Evolutionary conservation across 2,113 vertebrate genomes (phyloP).

Genomic region (Hipposideros armiger): DNA sequence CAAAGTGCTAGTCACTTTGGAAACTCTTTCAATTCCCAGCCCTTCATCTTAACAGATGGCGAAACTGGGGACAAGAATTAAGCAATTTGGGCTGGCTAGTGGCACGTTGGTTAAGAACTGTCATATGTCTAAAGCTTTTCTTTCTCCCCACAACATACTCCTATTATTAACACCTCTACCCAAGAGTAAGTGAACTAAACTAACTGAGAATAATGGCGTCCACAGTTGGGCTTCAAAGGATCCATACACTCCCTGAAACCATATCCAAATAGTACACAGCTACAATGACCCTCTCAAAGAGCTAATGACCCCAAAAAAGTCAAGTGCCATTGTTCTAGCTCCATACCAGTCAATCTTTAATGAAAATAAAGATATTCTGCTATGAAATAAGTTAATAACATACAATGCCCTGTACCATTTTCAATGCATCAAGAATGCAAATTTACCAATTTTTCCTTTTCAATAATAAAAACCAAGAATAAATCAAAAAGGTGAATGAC

Average conservation of each 20-base stretch:
- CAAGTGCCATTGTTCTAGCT: constrained; percentile 16
- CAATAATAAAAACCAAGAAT: constrained; percentile 53
- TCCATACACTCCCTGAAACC: neutral
- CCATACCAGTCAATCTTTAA: constrained; percentile 27
- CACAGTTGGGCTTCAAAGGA: neutral
- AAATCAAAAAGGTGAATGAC: constrained; percentile 44
- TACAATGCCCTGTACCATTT: neutral
- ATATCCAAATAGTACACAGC: constrained; percentile 4
- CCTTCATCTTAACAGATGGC: constrained; percentile 45
- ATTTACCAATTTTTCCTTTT: constrained; percentile 20
- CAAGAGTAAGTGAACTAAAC: constrained; percentile 36
- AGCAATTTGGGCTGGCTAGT: neutral
- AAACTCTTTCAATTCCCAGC: constrained; percentile 22
- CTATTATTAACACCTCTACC: constrained; percentile 28
- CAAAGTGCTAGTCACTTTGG: neutral
- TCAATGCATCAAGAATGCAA: constrained; percentile 49
- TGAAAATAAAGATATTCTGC: constrained; percentile 41
- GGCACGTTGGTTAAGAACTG: no score
- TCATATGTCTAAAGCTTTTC: neutral
- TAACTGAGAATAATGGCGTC: constrained; percentile 39
- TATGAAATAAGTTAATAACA: constrained; percentile 58
- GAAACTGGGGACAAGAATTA: constrained; percentile 50
- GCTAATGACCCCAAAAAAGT: neutral
- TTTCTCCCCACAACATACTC: constrained; percentile 14
- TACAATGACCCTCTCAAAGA: constrained; percentile 45